Evolutionary conservation across 2,888 invertebrate species (phyloP), one percentile per base, ranked within the genome.

Genomic region (Tubiluchus corallicola): DNA sequence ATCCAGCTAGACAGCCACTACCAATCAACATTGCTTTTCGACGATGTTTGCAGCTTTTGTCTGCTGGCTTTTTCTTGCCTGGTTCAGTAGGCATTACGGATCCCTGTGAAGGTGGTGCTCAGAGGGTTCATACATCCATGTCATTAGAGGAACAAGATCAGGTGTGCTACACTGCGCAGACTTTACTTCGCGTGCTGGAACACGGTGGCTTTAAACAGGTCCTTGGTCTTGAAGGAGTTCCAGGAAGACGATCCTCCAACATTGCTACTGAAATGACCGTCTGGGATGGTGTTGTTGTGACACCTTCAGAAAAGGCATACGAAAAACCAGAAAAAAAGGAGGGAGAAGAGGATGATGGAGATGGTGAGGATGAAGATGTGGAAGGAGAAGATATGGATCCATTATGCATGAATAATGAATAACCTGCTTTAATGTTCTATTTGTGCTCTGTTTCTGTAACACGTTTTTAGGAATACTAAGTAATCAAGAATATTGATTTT

Each of bases 251-350:
- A 74, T 51, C 67, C 20, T 20, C 17, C 41, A 41, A 70, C 46
- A 75, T 82, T 44, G 76, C 79, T 4, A 73, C 79, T 0, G 88
- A 92, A 66, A 87, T 92, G 77, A 85, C 87, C 0, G 85, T 92
- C 16, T 92, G 90, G 88, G 82, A 90, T 57, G 90, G 90, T 1
- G 87, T 94, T 2, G 87, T 92, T 0, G 88, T 96, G 1, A 84
- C 87, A 0, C 90, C 94, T 0, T 69, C 90, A n/a, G 87, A 88
- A 49, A 79, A 82, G 49, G 92, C 90, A 0, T 94, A 90, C 63
- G 84, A 83, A 53, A 79, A 79, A 57, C 75, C 76, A 1, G 72
- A 74, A 19, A 73, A 74, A 17, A 82, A 82, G 54, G 75, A 78
- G 43, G 77, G 78, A 20, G 81, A 82, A 38, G 29, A 29, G 29